Evolutionary conservation across 2,888 invertebrate genomes (phyloP).

Genomic region (Melanargia galathea): DNA sequence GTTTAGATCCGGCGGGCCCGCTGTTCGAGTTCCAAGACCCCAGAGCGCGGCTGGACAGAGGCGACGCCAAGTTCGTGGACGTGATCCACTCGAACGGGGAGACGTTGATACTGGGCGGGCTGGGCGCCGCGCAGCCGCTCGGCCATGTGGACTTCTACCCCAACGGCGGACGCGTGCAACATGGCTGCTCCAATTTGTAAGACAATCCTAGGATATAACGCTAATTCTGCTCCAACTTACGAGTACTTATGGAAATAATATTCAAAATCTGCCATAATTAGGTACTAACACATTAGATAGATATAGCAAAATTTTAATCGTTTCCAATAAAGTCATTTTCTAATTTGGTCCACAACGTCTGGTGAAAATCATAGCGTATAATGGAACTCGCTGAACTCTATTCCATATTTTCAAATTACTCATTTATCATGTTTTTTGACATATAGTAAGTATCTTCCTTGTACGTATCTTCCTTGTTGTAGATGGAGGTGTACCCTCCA

Average conservation of each 20-base stretch:
- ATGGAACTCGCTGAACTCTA: too few relatives aligned
- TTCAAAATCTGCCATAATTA: not conserved
- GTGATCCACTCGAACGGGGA: conserved; percentile 97
- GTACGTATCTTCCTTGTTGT: too few relatives aligned
- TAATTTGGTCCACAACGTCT: too few relatives aligned
- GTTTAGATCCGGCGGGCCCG: conserved; percentile 95
- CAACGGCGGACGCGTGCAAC: conserved; percentile 95
- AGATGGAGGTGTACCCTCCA: too few relatives aligned
- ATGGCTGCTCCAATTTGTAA: conserved; percentile 92
- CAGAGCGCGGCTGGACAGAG: conserved; percentile 90
- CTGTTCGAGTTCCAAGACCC: conserved; percentile 95
- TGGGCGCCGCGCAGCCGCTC: conserved; percentile 95
- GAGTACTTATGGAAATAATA: not conserved
- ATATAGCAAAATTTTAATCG: too few relatives aligned
- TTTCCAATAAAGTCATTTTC: too few relatives aligned
- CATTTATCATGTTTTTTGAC: too few relatives aligned
- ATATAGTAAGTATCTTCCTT: too few relatives aligned
- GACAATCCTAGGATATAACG: conserved; percentile 46
- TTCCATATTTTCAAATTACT: too few relatives aligned
- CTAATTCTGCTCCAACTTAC: conserved; percentile 65
- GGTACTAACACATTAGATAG: too few relatives aligned
- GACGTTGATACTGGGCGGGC: conserved; percentile 93
- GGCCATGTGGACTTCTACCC: conserved; percentile 96
- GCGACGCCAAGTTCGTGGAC: conserved; percentile 94
- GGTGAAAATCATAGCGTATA: too few relatives aligned